phyloP scores from a whole-genome alignment of 2,888 invertebrate genomes.

The Acleris emargana region DNA sequence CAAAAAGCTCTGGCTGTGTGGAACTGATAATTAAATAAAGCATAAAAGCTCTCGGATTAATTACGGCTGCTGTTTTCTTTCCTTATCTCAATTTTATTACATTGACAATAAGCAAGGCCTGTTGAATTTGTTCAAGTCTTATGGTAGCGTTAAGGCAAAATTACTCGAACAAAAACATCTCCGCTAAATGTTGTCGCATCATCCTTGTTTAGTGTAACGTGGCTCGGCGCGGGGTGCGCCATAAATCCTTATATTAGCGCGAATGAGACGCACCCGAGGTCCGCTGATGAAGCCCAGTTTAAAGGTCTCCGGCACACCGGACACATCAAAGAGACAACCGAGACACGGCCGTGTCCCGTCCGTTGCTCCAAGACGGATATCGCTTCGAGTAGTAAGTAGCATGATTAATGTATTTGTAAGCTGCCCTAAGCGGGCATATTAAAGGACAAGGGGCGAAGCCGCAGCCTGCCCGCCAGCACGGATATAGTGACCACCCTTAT shows the following conservation, averaged over 20 bases:
- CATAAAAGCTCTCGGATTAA: constrained; percentile 69
- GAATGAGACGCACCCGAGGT: constrained; percentile 51
- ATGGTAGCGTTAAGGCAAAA: constrained; percentile 46
- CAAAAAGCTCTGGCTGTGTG: constrained; percentile 42
- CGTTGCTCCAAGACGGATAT: constrained; percentile 10
- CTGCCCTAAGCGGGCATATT: constrained; percentile 27
- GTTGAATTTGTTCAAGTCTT: constrained; percentile 62
- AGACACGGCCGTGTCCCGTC: too few relatives aligned
- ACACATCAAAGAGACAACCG: background rate
- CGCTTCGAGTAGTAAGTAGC: constrained; percentile 24
- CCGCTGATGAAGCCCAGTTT: constrained; percentile 26
- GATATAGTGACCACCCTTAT: constrained; percentile 24
- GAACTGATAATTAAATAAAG: constrained; percentile 60
- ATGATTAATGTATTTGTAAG: constrained; percentile 33
- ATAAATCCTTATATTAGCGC: constrained; percentile 66
- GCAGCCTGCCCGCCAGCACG: constrained; percentile 8
- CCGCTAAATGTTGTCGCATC: constrained; percentile 65
- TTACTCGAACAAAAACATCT: constrained; percentile 45
- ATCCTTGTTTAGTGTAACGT: constrained; percentile 60
- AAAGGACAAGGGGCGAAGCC: constrained; percentile 23
- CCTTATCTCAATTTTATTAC: constrained; percentile 76
- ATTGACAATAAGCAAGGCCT: constrained; percentile 73
- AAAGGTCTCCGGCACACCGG: constrained; percentile 1
- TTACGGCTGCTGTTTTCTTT: constrained; percentile 71
- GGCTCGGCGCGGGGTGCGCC: constrained; percentile 42